phyloP scores from a whole-genome alignment of 2,888 invertebrate species.

The Dichetophora obliterata region DNA sequence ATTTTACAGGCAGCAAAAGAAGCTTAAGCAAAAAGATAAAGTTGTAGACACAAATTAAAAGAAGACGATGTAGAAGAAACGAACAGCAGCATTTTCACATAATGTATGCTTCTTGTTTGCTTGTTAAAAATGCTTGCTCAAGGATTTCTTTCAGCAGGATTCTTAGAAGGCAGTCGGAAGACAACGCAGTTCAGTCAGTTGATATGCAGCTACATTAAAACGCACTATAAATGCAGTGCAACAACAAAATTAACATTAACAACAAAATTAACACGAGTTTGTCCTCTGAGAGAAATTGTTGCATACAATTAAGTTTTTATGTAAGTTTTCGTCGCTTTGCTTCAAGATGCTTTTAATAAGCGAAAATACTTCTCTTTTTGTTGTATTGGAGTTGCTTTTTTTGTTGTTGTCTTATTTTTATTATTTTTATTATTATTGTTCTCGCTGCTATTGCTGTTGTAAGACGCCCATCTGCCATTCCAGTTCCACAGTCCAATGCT shows the following conservation, averaged over 20 bases:
- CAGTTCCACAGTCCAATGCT: background rate
- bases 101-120: background rate
- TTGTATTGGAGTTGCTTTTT: background rate
- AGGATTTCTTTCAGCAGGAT: background rate
- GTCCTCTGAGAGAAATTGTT: conserved; percentile 45
- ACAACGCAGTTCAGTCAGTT: background rate
- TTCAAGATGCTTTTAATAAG: conserved; percentile 34
- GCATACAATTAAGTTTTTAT: too few species aligned
- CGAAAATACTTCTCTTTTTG: conserved; percentile 29
- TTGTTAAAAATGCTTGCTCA: background rate
- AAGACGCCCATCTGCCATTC: background rate
- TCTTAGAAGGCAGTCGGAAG: background rate
- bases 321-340: too few species aligned
- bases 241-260: background rate
- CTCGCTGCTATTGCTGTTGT: background rate
- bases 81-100: background rate
- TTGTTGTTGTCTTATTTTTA: conserved; percentile 1
- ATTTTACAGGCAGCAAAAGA: conserved; percentile 58
- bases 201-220: background rate
- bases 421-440: background rate
- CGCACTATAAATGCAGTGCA: background rate
- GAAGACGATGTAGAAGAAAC: background rate
- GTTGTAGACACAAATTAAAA: background rate
- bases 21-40: too few species aligned
- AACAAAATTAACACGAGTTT: background rate